Percentiles rank a stretch among this genome's conserved stretches.
These are phyloP conservation scores for Danio rerio DNA, from an alignment of 2,113 vertebrate genomes.

Conservation along the genomic window GRCz12tu NC_133187.1:2264001-2264500, in stretches of 20 bases:
- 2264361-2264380: no score
- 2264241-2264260: constrained; percentile 76
- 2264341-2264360: no score
- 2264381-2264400: no score
- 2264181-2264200: constrained; percentile 77
- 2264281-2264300: constrained; percentile 61
- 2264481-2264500: no score
- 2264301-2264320: constrained; percentile 24
- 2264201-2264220: constrained; percentile 58
- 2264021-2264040: not conserved
- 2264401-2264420: no score
- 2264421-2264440: no score
- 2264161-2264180: constrained; percentile 72
- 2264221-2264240: constrained; percentile 52
- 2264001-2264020: constrained; percentile 8
- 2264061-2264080: constrained; percentile 33
- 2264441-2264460: no score
- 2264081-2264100: constrained; percentile 61
- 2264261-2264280: constrained; percentile 69
- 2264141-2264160: constrained; percentile 86
- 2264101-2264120: constrained; percentile 84
- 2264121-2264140: constrained; percentile 82
- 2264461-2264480: no score
- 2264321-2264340: no score
- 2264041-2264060: constrained; percentile 24